These are phyloP conservation scores for Scotopteryx bipunctaria DNA, from an alignment of 2,888 invertebrate genomes.

Conservation along the genomic window DNA sequence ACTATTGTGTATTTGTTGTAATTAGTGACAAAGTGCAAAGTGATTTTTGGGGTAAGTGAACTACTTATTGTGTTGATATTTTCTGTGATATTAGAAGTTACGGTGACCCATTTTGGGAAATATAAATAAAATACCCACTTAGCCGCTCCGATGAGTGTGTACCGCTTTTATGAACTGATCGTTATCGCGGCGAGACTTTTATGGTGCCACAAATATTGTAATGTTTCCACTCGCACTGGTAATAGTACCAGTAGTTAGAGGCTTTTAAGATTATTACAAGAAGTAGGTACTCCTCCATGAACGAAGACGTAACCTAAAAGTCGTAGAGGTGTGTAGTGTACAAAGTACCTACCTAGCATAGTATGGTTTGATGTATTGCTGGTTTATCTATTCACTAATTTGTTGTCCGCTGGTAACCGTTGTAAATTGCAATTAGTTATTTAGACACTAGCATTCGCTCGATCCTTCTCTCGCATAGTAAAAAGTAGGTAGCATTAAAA, in stretches of 20 bases:
- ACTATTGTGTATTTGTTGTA: conserved; percentile 42
- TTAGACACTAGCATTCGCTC: no score
- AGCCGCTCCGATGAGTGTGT: conserved; percentile 26
- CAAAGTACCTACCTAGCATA: no score
- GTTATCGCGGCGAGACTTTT: conserved; percentile 26
- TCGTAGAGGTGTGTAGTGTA: background rate
- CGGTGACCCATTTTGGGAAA: conserved; percentile 50
- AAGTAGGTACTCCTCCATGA: background rate
- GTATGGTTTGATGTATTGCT: no score
- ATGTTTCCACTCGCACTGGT: conserved; percentile 12
- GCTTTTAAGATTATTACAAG: conserved; percentile 8
- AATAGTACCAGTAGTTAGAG: background rate
- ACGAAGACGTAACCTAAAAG: background rate
- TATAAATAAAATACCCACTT: conserved; percentile 39
- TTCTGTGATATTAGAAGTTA: conserved; percentile 22
- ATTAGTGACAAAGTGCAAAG: conserved; percentile 46
- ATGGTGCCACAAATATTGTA: conserved; percentile 23
- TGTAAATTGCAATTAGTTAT: no score
- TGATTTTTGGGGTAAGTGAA: conserved; percentile 58
- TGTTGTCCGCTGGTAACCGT: no score
- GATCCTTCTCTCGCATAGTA: no score
- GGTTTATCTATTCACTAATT: no score
- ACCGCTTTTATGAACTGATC: conserved; percentile 31
- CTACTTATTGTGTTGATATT: conserved; percentile 5
- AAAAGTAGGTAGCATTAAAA: no score